Conservation (phyloP, 1,140 invertebrate genomes). For the Ridgeia piscesae region DNA sequence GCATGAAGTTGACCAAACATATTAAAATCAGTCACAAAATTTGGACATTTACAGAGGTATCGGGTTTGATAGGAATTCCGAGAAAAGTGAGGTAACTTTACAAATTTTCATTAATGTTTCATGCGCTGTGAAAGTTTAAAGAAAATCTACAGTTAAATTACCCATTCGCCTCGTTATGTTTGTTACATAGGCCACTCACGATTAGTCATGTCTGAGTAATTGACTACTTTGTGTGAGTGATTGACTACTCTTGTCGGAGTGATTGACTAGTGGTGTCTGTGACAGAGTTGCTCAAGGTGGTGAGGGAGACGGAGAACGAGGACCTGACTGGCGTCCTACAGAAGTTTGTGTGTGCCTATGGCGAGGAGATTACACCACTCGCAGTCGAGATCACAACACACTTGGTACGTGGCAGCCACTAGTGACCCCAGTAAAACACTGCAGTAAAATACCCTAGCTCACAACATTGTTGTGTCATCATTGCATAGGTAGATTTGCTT, state of each 20-base stretch:
- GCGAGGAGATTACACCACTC: conserved; percentile 87
- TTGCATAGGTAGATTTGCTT: no score
- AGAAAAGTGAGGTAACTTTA: no score
- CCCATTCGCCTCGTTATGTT: no score
- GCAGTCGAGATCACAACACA: conserved; percentile 94
- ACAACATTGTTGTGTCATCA: no score
- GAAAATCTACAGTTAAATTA: no score
- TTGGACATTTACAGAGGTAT: no score
- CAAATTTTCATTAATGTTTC: no score
- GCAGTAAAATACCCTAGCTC: no score
- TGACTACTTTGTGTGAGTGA: conserved; percentile 64
- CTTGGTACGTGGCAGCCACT: conserved; percentile 62
- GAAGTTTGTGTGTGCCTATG: conserved; percentile 90
- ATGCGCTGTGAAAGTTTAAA: no score
- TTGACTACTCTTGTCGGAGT: not conserved
- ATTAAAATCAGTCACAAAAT: not conserved
- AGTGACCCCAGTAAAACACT: conserved; percentile 6
- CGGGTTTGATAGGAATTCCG: no score
- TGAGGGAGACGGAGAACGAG: conserved; percentile 96
- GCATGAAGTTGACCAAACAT: no score
- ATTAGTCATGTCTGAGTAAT: conserved; percentile 98
- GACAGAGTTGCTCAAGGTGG: conserved; percentile 81
- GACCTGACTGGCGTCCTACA: conserved; percentile 95
- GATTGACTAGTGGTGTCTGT: not conserved
- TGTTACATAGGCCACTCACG: no score